Evolutionary conservation across 30 jellyfish, hydroid and myxozoan genomes (phyloP).

Genomic region (Aurelia sp.): DNA sequence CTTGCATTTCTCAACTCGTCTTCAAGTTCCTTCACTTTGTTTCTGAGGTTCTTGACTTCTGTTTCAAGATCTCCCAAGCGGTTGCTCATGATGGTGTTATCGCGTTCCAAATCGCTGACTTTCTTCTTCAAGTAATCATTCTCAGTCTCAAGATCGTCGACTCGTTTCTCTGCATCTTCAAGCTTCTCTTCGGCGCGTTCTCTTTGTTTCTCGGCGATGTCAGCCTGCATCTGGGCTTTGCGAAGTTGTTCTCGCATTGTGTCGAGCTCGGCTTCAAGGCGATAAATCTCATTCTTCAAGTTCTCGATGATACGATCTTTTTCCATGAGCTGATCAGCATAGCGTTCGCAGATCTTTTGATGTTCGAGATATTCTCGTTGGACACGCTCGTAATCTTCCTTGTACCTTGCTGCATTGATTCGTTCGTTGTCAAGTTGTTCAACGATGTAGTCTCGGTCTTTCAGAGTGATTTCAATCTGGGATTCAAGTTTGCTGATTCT

Average conservation of each 20-base stretch:
- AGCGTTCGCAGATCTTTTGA: slow-evolving; percentile 98
- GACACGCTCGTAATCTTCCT: slow-evolving; percentile 95
- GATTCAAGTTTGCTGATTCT: slow-evolving; percentile 85
- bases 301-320: slow-evolving; percentile 92
- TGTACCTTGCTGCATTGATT: slow-evolving; percentile 79
- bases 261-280: slow-evolving; percentile 87
- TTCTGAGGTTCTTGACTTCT: slow-evolving; percentile 68
- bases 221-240: slow-evolving; percentile 90
- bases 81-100: slow-evolving; percentile 58
- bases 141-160: slow-evolving; percentile 73
- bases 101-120: slow-evolving; percentile 80
- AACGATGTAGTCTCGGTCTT: slow-evolving; percentile 92
- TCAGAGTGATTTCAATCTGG: slow-evolving; percentile 82
- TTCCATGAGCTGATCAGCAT: slow-evolving; percentile 91
- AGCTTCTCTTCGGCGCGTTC: slow-evolving; percentile 87
- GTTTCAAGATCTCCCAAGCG: slow-evolving; percentile 78
- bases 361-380: slow-evolving; percentile 98
- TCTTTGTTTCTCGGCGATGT: slow-evolving; percentile 87
- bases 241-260: slow-evolving; percentile 83
- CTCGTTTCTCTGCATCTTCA: slow-evolving; percentile 69
- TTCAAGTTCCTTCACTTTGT: slow-evolving; percentile 76
- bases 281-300: slow-evolving; percentile 84
- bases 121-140: slow-evolving; percentile 79
- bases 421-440: slow-evolving; percentile 98
- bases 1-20: slow-evolving; percentile 79